Percentiles rank a stretch among this genome's conserved stretches.
phyloP scores from a whole-genome alignment of 2,888 invertebrate genomes.

The Hermodice carunculata region DNA sequence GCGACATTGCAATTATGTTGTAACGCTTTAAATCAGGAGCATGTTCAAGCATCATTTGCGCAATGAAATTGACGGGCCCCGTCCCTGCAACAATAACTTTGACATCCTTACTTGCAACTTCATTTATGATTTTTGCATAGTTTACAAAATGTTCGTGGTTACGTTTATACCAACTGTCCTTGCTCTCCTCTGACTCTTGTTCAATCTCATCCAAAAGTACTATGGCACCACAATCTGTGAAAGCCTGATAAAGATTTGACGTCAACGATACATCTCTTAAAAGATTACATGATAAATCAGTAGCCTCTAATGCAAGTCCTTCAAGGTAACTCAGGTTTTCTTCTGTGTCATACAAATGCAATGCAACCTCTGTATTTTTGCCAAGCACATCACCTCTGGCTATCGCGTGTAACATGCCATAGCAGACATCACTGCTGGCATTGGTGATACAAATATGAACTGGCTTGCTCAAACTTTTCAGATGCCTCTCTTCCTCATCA shows the following conservation, averaged over 20 bases:
- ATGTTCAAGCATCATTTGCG: constrained; percentile 57
- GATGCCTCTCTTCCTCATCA: constrained; percentile 54
- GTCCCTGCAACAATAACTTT: constrained; percentile 60
- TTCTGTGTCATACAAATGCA: constrained; percentile 53
- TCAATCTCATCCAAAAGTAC: constrained; percentile 47
- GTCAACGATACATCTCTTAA: constrained; percentile 45
- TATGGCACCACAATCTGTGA: constrained; percentile 55
- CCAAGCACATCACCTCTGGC: constrained; percentile 63
- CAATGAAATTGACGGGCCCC: constrained; percentile 64
- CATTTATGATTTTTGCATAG: constrained; percentile 51
- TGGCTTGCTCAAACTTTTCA: constrained; percentile 51
- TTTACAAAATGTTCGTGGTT: constrained; percentile 50
- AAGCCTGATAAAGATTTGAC: constrained; percentile 50
- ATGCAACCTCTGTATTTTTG: constrained; percentile 49
- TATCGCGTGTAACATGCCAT: constrained; percentile 51
- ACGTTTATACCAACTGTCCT: constrained; percentile 53
- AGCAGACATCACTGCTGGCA: constrained; percentile 56
- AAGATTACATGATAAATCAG: constrained; percentile 56
- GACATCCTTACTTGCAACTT: constrained; percentile 52
- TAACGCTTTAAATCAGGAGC: constrained; percentile 55
- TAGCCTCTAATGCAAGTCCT: constrained; percentile 61
- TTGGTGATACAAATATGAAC: constrained; percentile 63
- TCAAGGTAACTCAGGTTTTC: constrained; percentile 42
- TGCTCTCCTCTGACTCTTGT: constrained; percentile 28
- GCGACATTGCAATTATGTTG: constrained; percentile 60